Evolutionary conservation across 2,113 vertebrate species (phyloP).

Genomic region (Isurus oxyrinchus): DNA sequence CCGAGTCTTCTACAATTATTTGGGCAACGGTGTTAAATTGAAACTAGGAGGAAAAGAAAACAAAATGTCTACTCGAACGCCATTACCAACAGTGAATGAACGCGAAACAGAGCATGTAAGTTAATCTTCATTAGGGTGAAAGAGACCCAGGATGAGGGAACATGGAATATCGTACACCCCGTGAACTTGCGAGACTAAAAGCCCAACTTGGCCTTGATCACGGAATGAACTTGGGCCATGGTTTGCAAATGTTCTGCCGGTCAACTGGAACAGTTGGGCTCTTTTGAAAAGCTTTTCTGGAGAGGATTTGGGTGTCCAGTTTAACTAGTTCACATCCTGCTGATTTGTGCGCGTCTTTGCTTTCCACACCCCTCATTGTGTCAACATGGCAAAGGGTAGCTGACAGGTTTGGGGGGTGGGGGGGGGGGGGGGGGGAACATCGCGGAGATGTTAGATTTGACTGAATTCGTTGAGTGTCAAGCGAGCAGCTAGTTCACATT

Average conservation of each 20-base stretch:
- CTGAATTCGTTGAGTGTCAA: not conserved
- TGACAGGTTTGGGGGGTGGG: not conserved
- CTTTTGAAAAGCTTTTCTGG: not conserved
- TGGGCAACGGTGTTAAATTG: conserved; percentile 26
- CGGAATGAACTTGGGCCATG: not conserved
- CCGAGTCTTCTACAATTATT: not conserved
- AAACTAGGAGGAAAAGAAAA: conserved; percentile 42
- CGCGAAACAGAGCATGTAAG: conserved; percentile 89
- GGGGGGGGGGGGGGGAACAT: too few relatives aligned
- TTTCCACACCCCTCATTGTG: not conserved
- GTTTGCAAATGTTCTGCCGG: not conserved
- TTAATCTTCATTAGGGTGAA: conserved; percentile 48
- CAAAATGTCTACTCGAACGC: conserved; percentile 88
- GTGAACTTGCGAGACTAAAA: not conserved
- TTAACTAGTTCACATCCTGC: not conserved
- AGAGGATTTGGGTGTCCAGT: not conserved
- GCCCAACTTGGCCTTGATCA: not conserved
- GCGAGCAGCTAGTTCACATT: not conserved
- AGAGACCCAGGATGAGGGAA: too few relatives aligned
- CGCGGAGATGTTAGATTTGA: not conserved
- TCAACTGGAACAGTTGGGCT: not conserved
- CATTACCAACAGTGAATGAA: conserved; percentile 88
- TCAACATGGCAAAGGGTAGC: not conserved
- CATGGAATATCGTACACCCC: not conserved
- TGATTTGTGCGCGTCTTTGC: not conserved